Evolutionary conservation across 2,113 vertebrate genomes (phyloP).

Genomic region (human (Homo sapiens)): GRCh38 chr4:38415001-38415500

Average conservation of each 20-base stretch:
- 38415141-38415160: neutral
- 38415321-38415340: neutral
- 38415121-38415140: slow-evolving; percentile 18
- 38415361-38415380: neutral
- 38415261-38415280: slow-evolving; percentile 13
- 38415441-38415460: neutral
- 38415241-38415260: slow-evolving; percentile 2
- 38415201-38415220: neutral
- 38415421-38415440: neutral
- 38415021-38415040: neutral
- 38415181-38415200: neutral
- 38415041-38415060: neutral
- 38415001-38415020: neutral
- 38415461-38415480: neutral
- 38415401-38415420: neutral
- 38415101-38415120: neutral
- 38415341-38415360: neutral
- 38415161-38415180: slow-evolving; percentile 3
- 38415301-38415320: neutral
- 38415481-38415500: neutral
- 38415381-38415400: neutral
- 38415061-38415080: slow-evolving; percentile 42
- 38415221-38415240: neutral
- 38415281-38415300: neutral
- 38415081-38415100: neutral